phyloP scores from a whole-genome alignment of 2,113 vertebrate genomes.

The Rissa tridactyla region DNA sequence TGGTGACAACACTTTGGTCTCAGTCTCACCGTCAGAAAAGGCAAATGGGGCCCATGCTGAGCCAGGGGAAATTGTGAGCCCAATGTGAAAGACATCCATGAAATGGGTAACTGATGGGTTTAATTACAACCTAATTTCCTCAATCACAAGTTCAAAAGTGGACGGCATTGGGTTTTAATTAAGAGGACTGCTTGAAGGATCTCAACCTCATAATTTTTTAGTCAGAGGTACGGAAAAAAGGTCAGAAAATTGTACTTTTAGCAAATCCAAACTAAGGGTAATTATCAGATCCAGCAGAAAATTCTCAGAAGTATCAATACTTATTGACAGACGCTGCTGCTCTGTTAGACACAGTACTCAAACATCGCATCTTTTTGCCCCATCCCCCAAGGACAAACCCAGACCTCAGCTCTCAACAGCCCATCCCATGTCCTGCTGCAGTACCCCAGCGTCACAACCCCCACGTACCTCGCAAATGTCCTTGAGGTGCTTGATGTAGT shows the following conservation, averaged over 20 bases:
- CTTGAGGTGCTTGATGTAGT: conserved; percentile 99
- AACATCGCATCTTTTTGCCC: background rate
- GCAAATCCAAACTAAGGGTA: conserved; percentile 6
- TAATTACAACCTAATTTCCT: conserved; percentile 55
- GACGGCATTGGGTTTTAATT: conserved; percentile 45
- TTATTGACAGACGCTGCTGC: background rate
- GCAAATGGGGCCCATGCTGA: background rate
- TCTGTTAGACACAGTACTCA: background rate
- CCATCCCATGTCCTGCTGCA: background rate
- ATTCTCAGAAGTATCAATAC: conserved; percentile 11
- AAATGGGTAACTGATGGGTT: conserved; percentile 31
- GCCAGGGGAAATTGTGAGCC: background rate
- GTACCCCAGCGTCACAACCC: background rate
- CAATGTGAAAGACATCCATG: background rate
- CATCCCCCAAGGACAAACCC: background rate
- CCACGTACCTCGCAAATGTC: conserved; percentile 95
- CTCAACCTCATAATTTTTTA: conserved; percentile 19
- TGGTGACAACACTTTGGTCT: background rate
- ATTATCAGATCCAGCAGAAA: conserved; percentile 20
- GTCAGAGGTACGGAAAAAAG: background rate
- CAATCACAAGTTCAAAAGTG: conserved; percentile 34
- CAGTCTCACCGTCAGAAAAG: background rate
- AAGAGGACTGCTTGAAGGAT: conserved; percentile 16
- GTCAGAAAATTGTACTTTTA: conserved; percentile 13
- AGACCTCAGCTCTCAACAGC: background rate